Base-by-base conservation (phyloP, 2,888 invertebrate genomes). In the Malthinus flaveolus region DNA sequence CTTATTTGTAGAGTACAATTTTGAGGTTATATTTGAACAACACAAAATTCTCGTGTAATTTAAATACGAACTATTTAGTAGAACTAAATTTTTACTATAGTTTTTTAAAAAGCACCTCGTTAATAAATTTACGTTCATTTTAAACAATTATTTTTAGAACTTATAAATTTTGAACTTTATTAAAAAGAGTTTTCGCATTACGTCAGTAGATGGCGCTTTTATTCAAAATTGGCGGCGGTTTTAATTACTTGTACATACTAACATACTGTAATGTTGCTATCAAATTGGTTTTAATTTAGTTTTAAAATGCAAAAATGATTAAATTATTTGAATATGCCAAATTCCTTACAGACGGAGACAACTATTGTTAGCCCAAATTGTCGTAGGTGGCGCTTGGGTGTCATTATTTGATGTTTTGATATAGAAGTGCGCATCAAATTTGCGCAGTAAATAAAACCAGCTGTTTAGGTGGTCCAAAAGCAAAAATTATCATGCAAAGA, bases 61-160 rank as follows among this genome's bases (percentile, higher is more conserved):
- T 44, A 37, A 35, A 13, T 48, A 32, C 6, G 23, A 23, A 23
- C 23, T 23, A 23, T 23, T 23, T 23, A 23, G 2, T 23, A 23
- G 23, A n/a, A 50, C 9, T 7, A 33, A 7, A 31, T 31, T 52
- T 52, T 49, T 49, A 49, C 45, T 52, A 11, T 53, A 49, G 35
- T 48, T 62, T 13, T 37, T 49, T 37, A 49, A 42, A 12, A 56
- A 10, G 45, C 52, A 53, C 46, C 56, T 56, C 44, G 53, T 48
- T 52, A 56, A 33, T 35, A 53, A 47, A 42, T 46, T 62, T 44
- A 45, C 39, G 56, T 62, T 62, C 62, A 62, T 62, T 39, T 47
- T 53, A 32, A 33, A 32, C 12, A 8, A 23, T 31, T 45, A 45
- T 10, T 32, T 32, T 45, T 23, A 45, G 23, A 45, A 39, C 39